These are phyloP conservation scores for Chalcis sispes DNA, from an alignment of 2,888 invertebrate genomes.

Conservation along the genomic window DNA sequence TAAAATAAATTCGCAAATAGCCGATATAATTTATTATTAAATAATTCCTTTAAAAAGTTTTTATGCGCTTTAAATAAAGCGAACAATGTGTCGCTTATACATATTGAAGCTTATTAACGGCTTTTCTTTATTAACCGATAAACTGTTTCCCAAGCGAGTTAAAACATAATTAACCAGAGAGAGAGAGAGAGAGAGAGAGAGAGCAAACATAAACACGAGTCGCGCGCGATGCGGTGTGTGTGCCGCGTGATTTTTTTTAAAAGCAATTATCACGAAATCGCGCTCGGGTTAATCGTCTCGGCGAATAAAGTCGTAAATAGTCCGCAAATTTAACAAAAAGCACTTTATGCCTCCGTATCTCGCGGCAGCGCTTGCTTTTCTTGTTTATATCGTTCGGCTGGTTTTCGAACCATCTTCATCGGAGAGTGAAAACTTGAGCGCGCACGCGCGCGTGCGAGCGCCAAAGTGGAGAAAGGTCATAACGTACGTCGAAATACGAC, in stretches of 20 bases:
- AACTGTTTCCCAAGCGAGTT: slow-evolving; percentile 9
- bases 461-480: not conserved
- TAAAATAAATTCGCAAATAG: too few species aligned
- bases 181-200: too few species aligned
- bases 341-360: not conserved
- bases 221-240: too few species aligned
- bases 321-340: slow-evolving; percentile 8
- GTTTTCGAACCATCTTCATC: too few species aligned
- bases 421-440: too few species aligned
- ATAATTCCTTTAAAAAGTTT: too few species aligned
- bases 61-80: too few species aligned
- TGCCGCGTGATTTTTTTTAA: too few species aligned
- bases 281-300: slow-evolving; percentile 26
- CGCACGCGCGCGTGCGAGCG: not conserved
- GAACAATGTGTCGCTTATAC: too few species aligned
- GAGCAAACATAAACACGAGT: slow-evolving; percentile 17
- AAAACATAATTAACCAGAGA: slow-evolving; percentile 27
- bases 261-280: slow-evolving; percentile 29
- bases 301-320: slow-evolving; percentile 40
- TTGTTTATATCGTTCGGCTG: too few species aligned
- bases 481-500: slow-evolving; percentile 9
- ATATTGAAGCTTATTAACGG: too few species aligned
- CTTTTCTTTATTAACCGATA: slow-evolving; percentile 14
- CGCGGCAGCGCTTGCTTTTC: not conserved
- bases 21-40: too few species aligned